These are phyloP conservation scores for Oxycera nigricornis DNA, from an alignment of 2,888 invertebrate species.

Conservation along the genomic window DNA sequence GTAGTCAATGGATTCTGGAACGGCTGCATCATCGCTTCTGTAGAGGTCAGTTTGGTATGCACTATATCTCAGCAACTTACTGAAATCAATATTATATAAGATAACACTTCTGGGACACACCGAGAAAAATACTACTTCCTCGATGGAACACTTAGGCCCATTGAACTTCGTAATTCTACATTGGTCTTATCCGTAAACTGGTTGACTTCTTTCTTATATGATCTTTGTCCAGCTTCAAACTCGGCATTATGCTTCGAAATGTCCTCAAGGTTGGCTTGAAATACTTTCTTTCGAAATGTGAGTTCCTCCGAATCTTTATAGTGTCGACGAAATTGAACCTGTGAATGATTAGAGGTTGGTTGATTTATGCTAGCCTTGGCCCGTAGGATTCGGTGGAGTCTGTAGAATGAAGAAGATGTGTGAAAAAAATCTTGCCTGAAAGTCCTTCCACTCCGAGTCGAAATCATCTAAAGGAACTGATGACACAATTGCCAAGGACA, in stretches of 20 bases:
- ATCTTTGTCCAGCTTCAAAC: background rate
- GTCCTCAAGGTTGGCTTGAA: background rate
- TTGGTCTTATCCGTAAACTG: background rate
- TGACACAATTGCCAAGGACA: background rate
- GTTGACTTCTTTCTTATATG: background rate
- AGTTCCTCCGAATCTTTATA: background rate
- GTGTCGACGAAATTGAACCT: background rate
- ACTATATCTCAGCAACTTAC: no score
- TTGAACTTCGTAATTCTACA: background rate
- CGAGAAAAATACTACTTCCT: no score
- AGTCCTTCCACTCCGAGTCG: background rate
- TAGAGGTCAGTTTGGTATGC: no score
- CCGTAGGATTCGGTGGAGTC: no score
- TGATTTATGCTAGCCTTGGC: no score
- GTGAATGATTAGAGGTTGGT: background rate
- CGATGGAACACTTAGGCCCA: no score
- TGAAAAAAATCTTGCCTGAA: no score
- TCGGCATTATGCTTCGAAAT: background rate
- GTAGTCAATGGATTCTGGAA: background rate
- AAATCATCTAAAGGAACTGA: background rate
- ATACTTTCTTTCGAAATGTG: background rate
- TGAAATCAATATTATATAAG: no score
- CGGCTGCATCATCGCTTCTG: background rate
- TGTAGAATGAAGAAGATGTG: no score
- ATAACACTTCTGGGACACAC: no score